Evolutionary conservation across 2,797 vertebrate species (phyloP), one percentile per base, ranked within the genome.

Genomic region (Esox lucius): DNA sequence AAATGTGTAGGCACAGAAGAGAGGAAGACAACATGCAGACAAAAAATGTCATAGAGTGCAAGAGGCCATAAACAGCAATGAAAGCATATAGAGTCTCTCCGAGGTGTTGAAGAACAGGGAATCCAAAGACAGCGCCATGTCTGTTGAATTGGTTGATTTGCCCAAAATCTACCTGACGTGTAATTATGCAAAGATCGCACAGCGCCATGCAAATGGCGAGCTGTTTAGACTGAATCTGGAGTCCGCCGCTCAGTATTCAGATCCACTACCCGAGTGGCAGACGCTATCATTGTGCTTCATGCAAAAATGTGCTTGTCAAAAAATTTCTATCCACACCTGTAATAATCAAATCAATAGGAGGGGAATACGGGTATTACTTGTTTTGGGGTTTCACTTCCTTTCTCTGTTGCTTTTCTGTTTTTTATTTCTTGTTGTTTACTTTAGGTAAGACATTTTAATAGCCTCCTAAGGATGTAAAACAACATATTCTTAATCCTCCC

Each of bases 141-240:
- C 64, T 59, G 31, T 56, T 0, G 17, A 24, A 48, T 1, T 26
- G 17, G 49, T 53, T 1, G 17, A 56, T 22, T 22, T 19, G 22
- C 19, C 68, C 68, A 61, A 70, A n/a, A 0, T 56, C 71, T 74
- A 74, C 31, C 26, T 82, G 22, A 73, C 72, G 76, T 70, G 42
- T 26, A 70, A 49, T 74, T n/a, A 70, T 39, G 51, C 78, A 80
- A 71, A 68, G 2, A 71, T 65, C 22, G 48, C 5, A 64, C 31
- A 48, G 4, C 13, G 17, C 56, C 42, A 26, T 22, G 35, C 2
- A 70, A 53, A 68, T 8, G 6, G 7, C 22, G 74, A 75, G 71
- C 53, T 22, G n/a, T 24, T n/a, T 49, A 35, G 33, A 26, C 28
- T 56, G 48, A 46, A 51, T 15, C 51, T 49, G 13, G 11, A 51